Evolutionary conservation across 2,888 invertebrate genomes (phyloP), one percentile per base, ranked within the genome.

Genomic region (Drosophila mettleri): DNA sequence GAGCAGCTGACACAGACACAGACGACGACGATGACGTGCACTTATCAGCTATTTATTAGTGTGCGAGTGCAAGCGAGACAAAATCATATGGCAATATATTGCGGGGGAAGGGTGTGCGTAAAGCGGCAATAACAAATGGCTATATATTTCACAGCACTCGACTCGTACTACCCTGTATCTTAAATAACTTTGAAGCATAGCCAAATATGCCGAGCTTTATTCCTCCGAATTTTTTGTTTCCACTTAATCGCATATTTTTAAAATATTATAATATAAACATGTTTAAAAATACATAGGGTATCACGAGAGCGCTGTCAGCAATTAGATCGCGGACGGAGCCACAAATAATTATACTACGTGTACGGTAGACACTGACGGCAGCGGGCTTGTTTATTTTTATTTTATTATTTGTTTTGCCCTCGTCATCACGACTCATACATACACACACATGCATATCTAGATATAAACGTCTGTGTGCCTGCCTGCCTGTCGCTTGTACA

Each of bases 351-450:
- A 31, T 27, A 51, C 54, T 48, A 24, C 12, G 54, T 49, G 41
- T 36, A 43, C 27, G 46, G 18, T 10, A 10, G 61, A n/a, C 20
- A 51, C 39, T 49, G 10, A 24, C 16, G 24, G 34, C 16, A 51
- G 33, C 49, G n/a, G 14, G 51, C 38, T 64, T 79, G 73, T 79
- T 80, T 80, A 64, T 69, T 76, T 80, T 79, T 49, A 63, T 80
- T 61, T 77, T 45, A 39, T 64, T 65, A 24, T 48, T 34, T 48
- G 55, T 38, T 63, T 54, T 57, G 48, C 45, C 55, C 60, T 75
- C 61, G 71, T 45, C 33, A 73, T 49, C 76, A 64, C 80, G 72
- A 73, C 53, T 77, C 34, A 43, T 9, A 51, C 34, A 38, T 16
- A 31, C 20, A 22, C 12, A 4, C 5, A 12, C n/a, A 41, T 6